Percentiles rank a stretch among this genome's conserved stretches.
Conservation (phyloP, 1,140 invertebrate species). For the Goniozus legneri region DNA sequence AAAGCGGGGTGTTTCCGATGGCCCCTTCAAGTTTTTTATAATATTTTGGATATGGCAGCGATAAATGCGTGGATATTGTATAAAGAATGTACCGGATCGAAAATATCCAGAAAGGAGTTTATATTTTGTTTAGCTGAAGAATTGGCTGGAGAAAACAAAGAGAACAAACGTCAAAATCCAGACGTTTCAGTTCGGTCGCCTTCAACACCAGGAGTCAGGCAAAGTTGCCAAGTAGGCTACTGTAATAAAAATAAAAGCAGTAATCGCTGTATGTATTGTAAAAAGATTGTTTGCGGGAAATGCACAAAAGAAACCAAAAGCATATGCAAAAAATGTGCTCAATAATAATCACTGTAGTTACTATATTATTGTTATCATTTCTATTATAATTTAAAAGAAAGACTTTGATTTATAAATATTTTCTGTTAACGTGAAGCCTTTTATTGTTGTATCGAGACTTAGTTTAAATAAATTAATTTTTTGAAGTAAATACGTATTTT, state of each 20-base stretch:
- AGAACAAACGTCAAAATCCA: constrained; percentile 7
- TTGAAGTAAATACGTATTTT: constrained; percentile 14
- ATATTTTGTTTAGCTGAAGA: constrained; percentile 10
- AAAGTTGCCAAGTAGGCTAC: constrained; percentile 12
- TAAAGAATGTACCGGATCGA: constrained; percentile 5
- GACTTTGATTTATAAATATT: not conserved
- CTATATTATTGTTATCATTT: constrained; percentile 11
- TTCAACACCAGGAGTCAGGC: constrained; percentile 4
- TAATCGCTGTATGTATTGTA: constrained; percentile 13
- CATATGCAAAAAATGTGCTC: constrained; percentile 13
- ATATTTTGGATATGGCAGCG: constrained; percentile 24
- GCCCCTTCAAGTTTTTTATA: constrained; percentile 36
- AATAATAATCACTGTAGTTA: constrained; percentile 7
- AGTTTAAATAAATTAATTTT: constrained; percentile 1
- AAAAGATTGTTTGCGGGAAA: constrained; percentile 13
- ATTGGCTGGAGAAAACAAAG: constrained; percentile 12
- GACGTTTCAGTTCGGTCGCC: constrained; percentile 3
- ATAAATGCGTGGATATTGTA: constrained; percentile 10
- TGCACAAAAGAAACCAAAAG: constrained; percentile 10
- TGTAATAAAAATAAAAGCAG: constrained; percentile 12
- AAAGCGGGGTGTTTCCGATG: constrained; percentile 29
- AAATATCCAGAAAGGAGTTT: constrained; percentile 12
- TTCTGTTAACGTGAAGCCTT: not conserved
- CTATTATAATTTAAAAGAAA: constrained; percentile 2
- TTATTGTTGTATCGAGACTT: not conserved